phyloP scores from a whole-genome alignment of 2,888 invertebrate genomes.

The Arrhopalites spinosus region DNA sequence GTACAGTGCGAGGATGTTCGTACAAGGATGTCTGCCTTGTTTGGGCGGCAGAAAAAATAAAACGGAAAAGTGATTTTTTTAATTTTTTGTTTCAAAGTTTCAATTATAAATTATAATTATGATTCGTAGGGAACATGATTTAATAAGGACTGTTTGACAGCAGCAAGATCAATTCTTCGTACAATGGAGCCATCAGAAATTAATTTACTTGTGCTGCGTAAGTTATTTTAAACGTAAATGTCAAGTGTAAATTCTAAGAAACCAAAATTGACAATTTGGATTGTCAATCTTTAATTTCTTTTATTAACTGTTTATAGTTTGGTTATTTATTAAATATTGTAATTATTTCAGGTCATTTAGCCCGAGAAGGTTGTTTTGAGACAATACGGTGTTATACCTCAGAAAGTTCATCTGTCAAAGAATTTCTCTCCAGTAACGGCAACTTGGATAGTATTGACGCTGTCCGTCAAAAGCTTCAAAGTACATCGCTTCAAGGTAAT shows the following conservation, averaged over 20 bases:
- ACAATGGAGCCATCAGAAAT: slow-evolving; percentile 35
- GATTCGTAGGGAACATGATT: no score
- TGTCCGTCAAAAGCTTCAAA: slow-evolving; percentile 27
- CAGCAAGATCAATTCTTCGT: no score
- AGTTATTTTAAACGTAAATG: neutral
- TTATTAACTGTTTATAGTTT: no score
- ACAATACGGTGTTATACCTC: slow-evolving; percentile 34
- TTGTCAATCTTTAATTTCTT: no score
- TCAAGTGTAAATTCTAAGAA: neutral
- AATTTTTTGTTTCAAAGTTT: no score
- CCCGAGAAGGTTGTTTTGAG: slow-evolving; percentile 36
- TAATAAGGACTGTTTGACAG: no score
- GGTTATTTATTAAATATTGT: slow-evolving; percentile 1
- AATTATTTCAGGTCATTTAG: slow-evolving; percentile 33
- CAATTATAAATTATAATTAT: no score
- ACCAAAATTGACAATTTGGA: no score
- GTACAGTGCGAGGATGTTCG: no score
- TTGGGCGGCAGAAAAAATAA: no score
- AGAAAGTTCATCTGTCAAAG: slow-evolving; percentile 23
- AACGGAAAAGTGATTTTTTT: no score
- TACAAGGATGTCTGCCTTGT: no score
- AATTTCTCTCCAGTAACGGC: neutral
- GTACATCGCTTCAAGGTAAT: slow-evolving; percentile 18
- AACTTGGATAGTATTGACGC: slow-evolving; percentile 12
- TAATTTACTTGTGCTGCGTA: slow-evolving; percentile 36